These are phyloP conservation scores for Hemicordylus capensis DNA, from an alignment of 2,113 vertebrate genomes.

Conservation along the genomic window DNA sequence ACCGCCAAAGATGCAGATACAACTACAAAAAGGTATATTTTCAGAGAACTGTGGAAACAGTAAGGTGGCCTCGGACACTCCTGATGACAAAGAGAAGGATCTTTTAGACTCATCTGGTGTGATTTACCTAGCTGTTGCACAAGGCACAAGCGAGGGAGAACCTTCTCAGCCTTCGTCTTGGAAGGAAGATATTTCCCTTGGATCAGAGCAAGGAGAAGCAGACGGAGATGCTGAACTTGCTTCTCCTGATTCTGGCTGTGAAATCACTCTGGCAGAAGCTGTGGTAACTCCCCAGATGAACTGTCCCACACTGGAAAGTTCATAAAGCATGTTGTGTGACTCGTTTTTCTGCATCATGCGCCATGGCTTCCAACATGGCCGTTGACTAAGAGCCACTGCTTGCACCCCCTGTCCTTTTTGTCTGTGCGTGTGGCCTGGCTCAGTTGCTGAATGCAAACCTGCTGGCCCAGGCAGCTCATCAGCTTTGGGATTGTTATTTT, in stretches of 20 bases:
- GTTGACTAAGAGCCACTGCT: constrained; percentile 73
- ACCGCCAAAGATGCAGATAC: background rate
- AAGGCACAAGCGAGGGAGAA: constrained; percentile 25
- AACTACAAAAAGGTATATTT: constrained; percentile 13
- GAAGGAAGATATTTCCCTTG: constrained; percentile 49
- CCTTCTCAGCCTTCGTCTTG: constrained; percentile 31
- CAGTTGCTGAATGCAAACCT: constrained; percentile 60
- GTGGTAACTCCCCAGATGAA: constrained; percentile 76
- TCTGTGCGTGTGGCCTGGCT: constrained; percentile 63
- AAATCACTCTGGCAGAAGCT: constrained; percentile 78
- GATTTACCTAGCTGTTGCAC: constrained; percentile 7
- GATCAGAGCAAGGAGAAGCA: constrained; percentile 38
- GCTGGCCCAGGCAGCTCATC: constrained; percentile 59
- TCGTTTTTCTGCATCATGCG: constrained; percentile 65
- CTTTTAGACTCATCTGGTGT: background rate
- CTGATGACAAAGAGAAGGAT: background rate
- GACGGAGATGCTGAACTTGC: constrained; percentile 53
- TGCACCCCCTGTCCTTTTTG: constrained; percentile 69
- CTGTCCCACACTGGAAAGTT: constrained; percentile 55
- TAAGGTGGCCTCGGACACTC: accelerated
- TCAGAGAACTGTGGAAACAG: background rate
- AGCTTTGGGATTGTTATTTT: constrained; percentile 60
- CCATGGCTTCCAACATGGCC: constrained; percentile 68
- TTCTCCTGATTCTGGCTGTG: constrained; percentile 78
- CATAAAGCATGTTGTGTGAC: constrained; percentile 77